Percentiles rank a stretch among this genome's conserved stretches.
Conservation (phyloP, 2,888 invertebrate species). For the Melieria crassipennis region DNA sequence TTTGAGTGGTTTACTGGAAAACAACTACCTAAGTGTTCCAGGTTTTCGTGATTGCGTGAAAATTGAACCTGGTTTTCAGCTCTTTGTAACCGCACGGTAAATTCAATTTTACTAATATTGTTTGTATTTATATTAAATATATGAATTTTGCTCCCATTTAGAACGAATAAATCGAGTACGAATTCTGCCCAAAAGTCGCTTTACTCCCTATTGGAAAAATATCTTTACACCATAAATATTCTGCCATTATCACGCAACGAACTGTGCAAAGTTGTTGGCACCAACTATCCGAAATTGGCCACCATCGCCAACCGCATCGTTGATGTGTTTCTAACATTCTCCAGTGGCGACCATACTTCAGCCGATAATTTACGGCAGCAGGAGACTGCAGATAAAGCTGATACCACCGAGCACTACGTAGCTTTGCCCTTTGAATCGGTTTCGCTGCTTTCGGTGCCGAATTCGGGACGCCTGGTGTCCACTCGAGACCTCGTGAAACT, state of each 20-base stretch:
- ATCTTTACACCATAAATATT: constrained; percentile 83
- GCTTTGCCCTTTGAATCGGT: constrained; percentile 59
- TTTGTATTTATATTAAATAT: background rate
- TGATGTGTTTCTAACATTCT: constrained; percentile 84
- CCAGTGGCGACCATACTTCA: constrained; percentile 73
- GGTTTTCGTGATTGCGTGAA: constrained; percentile 86
- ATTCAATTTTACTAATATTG: constrained; percentile 11
- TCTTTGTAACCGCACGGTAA: constrained; percentile 90
- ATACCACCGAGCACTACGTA: constrained; percentile 53
- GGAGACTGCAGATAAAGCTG: constrained; percentile 60
- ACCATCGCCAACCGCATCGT: constrained; percentile 81
- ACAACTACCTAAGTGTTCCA: constrained; percentile 82
- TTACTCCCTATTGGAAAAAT: constrained; percentile 79
- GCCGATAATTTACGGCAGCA: constrained; percentile 60
- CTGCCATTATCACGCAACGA: constrained; percentile 81
- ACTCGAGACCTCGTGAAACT: constrained; percentile 93
- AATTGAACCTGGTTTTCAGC: constrained; percentile 86
- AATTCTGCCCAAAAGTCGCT: constrained; percentile 69
- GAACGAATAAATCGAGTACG: constrained; percentile 60
- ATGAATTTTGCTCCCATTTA: constrained; percentile 40
- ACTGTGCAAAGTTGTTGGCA: constrained; percentile 76
- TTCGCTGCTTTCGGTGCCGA: constrained; percentile 47
- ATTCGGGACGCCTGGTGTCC: constrained; percentile 74
- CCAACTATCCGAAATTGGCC: constrained; percentile 75
- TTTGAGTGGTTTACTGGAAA: constrained; percentile 85